Evolutionary conservation across 2,888 invertebrate species (phyloP), one percentile per base, ranked within the genome.

Genomic region (Drosophila fungiperda): DNA sequence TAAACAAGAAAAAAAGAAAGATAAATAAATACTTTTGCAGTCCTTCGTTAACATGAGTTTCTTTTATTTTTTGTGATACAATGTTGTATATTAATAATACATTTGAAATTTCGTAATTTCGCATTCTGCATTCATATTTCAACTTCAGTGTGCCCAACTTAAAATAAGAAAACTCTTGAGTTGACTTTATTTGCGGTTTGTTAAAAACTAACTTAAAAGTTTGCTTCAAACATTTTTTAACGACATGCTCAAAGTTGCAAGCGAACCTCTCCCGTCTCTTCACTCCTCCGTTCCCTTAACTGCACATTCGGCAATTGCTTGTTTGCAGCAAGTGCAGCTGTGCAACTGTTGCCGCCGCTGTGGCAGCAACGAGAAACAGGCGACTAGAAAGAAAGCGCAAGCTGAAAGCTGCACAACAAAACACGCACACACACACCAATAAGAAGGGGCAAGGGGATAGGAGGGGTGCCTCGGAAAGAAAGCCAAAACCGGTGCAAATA

Each of bases 301-400:
- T 15, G 2, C 15, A 20, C 45, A 23, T 1, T 7, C 33, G 23
- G 11, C 54, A 36, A 36, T 29, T 38, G n/a, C 26, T 33, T 35
- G 50, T 26, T 64, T 68, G 53, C 48, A 61, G 59, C 75, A 80
- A 76, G 73, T 81, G 80, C 83, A 70, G 81, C 78, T 78, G 45
- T 45, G 84, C 81, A 89, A 72, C 76, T 70, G 85, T 79, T 86
- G 87, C 77, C 69, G 71, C 53, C 66, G 79, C 55, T 38, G 54
- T 73, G 52, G 74, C 55, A 65, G 70, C 85, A 80, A 82, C 82
- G 63, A 70, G 76, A 85, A 89, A 79, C 85, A 85, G 85, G 89
- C 89, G 89, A 82, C 69, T 77, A 86, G 85, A 80, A 86, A 86
- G 85, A 87, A 89, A 89, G 85, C 88, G 76, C 76, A 86, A 77